Evolutionary conservation across 1,140 invertebrate species (phyloP), one percentile per base, ranked within the genome.

Genomic region (Lepidurus apus): DNA sequence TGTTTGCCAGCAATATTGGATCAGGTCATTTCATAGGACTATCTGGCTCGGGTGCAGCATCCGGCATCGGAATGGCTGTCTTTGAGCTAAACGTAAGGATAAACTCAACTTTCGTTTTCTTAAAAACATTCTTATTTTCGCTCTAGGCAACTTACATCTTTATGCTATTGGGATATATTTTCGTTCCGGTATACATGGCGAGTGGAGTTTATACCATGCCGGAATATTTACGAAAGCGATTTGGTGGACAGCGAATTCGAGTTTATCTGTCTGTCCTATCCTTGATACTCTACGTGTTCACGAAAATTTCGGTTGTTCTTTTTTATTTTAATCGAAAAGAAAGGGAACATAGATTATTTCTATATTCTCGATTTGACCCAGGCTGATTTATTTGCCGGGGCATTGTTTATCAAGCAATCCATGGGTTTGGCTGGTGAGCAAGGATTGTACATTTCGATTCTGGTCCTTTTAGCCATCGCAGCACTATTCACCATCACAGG

Each of bases 1-100:
- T 90, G 73, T 90, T 90, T 82, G 88, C 88, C 10, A 88, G 86
- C 75, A 90, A 90, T 82, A 89, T 90, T 76, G 89, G 89, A 7
- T 88, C 87, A 78, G 88, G 88, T 65, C 89, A 90, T 84, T 90
- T 90, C 81, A 88, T 90, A 79, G 89, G 89, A 47, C 82, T 90
- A 21, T 86, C 88, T 5, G 89, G 89, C 9, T 87, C 87, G 21
- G 86, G 84, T 43, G 86, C 86, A 8, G 85, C 85, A 17, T 82
- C 84, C 13, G 86, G 86, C 10, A 88, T 89, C 76, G 87, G 86
- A 74, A 87, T 89, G 42, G 88, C 85, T 21, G 87, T 85, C 7
- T 89, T 88, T 82, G 88, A 89, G 83, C 82, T 89, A 26, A 89
- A 88, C 81, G 88, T 89, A 83, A 84, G 86, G 84, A 13, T 3